Percentiles rank a stretch among this genome's conserved stretches.
These are phyloP conservation scores for Odontomachus brunneus DNA, from an alignment of 1,140 invertebrate species.

Conservation along the genomic window DNA sequence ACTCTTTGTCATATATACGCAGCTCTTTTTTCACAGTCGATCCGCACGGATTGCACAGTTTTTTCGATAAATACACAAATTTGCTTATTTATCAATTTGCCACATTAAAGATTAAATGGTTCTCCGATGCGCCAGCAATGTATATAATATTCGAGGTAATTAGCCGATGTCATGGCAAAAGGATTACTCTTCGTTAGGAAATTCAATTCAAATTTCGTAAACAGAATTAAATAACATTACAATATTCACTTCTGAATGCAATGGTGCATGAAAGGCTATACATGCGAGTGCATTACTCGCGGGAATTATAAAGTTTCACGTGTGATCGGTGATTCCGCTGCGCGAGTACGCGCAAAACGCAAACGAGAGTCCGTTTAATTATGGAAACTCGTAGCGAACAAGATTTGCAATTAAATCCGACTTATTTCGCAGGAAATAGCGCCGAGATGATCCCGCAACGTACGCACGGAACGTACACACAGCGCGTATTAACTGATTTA, in stretches of 20 bases:
- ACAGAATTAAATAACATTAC: neutral
- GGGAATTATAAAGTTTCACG: too few species aligned
- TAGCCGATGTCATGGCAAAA: neutral
- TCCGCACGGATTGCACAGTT: neutral
- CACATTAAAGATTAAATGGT: neutral
- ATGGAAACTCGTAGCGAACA: neutral
- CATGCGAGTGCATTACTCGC: too few species aligned
- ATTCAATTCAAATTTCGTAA: neutral
- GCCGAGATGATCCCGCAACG: too few species aligned
- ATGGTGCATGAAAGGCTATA: neutral
- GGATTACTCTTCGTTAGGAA: neutral
- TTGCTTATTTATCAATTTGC: slow-evolving; percentile 18
- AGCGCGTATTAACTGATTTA: neutral
- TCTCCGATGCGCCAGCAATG: neutral
- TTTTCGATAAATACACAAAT: slow-evolving; percentile 7
- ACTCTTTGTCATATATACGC: slow-evolving; percentile 7
- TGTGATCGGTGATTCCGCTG: too few species aligned
- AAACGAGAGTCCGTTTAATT: too few species aligned
- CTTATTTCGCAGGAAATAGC: neutral
- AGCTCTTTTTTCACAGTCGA: neutral
- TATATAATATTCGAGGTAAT: slow-evolving; percentile 12
- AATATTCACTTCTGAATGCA: neutral
- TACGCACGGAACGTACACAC: too few species aligned
- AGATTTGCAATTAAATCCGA: too few species aligned
- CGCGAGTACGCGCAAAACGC: too few species aligned